Base-by-base conservation (phyloP, 2,797 vertebrate genomes). In the Silurus lanzhouensis region DNA sequence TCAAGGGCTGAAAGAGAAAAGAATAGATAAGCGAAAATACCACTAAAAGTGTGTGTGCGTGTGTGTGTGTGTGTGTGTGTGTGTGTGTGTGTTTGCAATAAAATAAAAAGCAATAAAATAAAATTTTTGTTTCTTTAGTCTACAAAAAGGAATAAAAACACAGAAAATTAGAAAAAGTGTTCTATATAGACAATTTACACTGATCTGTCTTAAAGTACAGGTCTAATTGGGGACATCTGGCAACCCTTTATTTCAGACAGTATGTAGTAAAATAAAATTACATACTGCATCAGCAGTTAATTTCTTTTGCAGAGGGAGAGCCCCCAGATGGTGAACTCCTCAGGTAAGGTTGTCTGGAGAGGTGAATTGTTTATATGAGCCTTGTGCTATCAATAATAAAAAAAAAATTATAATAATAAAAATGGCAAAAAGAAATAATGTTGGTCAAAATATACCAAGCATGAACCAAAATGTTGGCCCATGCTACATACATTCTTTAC, bases 251-350 rank as follows among this genome's bases (percentile, higher is more conserved):
- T 61, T 44, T 61, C 57, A 78, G 57, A 61, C 76, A 61, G 38
- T 38, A 38, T 22, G 20, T 12, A 22, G 31, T 14, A 22, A 61
- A 14, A 61, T 14, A 3, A 58, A 75, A 20, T 31, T 55, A 57
- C 12, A 22, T 44, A 25, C 14, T 71, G 81, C 91, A 90, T 95
- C 93, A 94, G 93, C 93, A 89, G 87, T 91, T 72, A 86, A 82
- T 89, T 87, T 87, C 87, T 87, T 90, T 48, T 74, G 81, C 72
- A 83, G 66, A 90, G 85, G 77, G 89, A 81, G 92, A 88, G 88
- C 80, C 86, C 86, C 89, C 91, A 89, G 70, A 87, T 61, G 67
- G 57, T 74, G 85, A 64, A 84, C 89, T 90, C 88, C 89, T 52
- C 9, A 0, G 67, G 31, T 58, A 13, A 5, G n/a, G n/a, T 2